Percentiles rank a stretch among this genome's conserved stretches.
Conservation (phyloP, 37 sponge, comb jelly and placozoan species). For the Hormiphora californensis region DNA sequence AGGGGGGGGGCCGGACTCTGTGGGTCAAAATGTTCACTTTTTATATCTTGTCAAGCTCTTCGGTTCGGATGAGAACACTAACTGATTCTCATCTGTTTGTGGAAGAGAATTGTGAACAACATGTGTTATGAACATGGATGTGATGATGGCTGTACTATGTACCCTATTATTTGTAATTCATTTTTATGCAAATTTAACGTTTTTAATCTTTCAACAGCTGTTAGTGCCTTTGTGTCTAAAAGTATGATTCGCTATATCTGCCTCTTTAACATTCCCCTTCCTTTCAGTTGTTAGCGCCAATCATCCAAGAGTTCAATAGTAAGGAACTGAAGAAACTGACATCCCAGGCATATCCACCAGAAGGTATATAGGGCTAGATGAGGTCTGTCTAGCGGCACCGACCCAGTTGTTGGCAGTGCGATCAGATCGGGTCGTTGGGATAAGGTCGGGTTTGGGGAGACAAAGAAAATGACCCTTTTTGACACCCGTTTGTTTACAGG, state of each 20-base stretch:
- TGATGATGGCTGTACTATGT: background rate
- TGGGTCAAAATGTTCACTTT: too few species aligned
- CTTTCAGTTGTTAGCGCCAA: constrained; percentile 72
- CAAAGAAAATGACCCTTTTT: background rate
- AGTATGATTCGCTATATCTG: background rate
- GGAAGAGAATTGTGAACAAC: background rate
- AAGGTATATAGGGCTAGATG: background rate
- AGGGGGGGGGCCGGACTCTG: too few species aligned
- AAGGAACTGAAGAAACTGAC: constrained; percentile 64
- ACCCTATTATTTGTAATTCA: background rate
- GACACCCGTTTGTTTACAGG: too few species aligned
- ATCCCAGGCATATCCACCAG: constrained; percentile 66
- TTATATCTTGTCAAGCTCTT: too few species aligned
- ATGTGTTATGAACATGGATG: background rate
- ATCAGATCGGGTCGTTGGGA: too few species aligned
- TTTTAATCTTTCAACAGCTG: background rate
- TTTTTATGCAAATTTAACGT: background rate
- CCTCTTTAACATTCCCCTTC: background rate
- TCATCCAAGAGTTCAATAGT: constrained; percentile 67
- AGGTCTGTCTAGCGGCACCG: too few species aligned
- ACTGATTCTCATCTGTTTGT: background rate
- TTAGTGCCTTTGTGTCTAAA: constrained; percentile 4
- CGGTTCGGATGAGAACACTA: too few species aligned
- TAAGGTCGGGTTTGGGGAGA: background rate
- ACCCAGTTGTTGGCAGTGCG: too few species aligned